phyloP scores from a whole-genome alignment of 2,797 vertebrate genomes.

The Agapornis canus region DNA sequence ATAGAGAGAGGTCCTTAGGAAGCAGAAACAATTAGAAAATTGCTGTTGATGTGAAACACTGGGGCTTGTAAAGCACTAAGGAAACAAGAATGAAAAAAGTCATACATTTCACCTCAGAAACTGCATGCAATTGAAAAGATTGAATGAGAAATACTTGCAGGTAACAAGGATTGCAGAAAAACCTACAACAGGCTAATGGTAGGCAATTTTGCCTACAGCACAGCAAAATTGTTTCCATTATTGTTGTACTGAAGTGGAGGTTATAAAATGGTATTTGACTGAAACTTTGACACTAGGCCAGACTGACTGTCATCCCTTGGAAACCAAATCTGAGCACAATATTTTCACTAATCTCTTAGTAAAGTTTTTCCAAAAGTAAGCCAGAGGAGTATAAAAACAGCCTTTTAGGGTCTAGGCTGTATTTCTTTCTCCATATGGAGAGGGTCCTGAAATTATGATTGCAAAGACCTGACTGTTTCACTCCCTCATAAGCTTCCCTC shows the following conservation, averaged over 20 bases:
- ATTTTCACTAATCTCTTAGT: background rate
- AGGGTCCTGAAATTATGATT: background rate
- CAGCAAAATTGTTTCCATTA: background rate
- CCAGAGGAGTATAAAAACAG: background rate
- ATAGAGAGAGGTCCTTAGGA: background rate
- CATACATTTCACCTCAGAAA: background rate
- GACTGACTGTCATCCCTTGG: background rate
- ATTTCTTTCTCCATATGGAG: background rate
- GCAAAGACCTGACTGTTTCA: background rate
- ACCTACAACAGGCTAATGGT: background rate
- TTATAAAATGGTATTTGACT: background rate
- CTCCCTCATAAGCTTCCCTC: background rate
- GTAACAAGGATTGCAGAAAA: background rate
- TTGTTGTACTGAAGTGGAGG: accelerated
- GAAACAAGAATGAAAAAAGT: background rate
- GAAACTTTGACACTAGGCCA: background rate
- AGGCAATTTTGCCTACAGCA: background rate
- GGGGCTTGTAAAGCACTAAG: background rate
- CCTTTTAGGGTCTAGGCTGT: background rate
- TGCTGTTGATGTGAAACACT: background rate
- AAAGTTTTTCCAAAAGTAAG: background rate
- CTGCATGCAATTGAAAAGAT: background rate
- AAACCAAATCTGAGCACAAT: background rate
- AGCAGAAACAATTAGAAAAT: background rate
- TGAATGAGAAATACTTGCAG: background rate